Base-by-base conservation (phyloP, 2,888 invertebrate genomes). In the Stenolophus ochropezus region DNA sequence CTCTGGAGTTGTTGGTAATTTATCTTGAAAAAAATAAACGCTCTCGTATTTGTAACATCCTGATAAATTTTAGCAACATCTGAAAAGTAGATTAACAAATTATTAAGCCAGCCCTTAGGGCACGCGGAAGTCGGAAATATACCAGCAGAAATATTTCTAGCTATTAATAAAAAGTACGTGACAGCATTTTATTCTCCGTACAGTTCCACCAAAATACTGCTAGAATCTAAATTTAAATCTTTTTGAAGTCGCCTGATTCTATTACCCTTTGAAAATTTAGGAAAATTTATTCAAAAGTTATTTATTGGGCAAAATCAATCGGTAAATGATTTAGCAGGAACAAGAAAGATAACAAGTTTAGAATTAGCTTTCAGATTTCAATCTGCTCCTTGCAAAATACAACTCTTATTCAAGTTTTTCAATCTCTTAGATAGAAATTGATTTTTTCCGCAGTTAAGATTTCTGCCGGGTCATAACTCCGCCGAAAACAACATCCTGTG, bases 391-490 rank as follows among this genome's bases (percentile, higher is more conserved):
- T 69, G 25, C 14, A 65, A 56, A 65, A 65, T 65, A 69, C 18
- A 69, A 69, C 65, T 69, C 33, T 18, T 69, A 69, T 69, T 69
- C 33, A 69, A 69, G 65, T 69, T 69, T 69, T 69, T 33, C 65
- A 69, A 69, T 69, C 65, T 69, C 65, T 69, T 69, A 33, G 65
- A 69, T 69, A 69, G 65, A 33, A 69, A 69, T 69, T 69, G 65
- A 69, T 69, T 69, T 61, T 69, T 20, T 14, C 65, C 65, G 33
- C 65, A 33, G 65, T 69, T 69, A 18, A 69, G 65, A 69, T 69
- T 69, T 69, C 65, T 69, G 65, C 65, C 65, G 65, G 65, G 65
- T 69, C 65, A 69, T 69, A 69, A 69, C 65, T 69, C 33, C 65
- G 14, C 65, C 33, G 27, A 69, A 69, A 69, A 69, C 65, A 69